A percentile compares a stretch with the other conserved stretches of the same genome.
phyloP scores from a whole-genome alignment of 2,797 vertebrate genomes.

The Thaleichthys pacificus region DNA sequence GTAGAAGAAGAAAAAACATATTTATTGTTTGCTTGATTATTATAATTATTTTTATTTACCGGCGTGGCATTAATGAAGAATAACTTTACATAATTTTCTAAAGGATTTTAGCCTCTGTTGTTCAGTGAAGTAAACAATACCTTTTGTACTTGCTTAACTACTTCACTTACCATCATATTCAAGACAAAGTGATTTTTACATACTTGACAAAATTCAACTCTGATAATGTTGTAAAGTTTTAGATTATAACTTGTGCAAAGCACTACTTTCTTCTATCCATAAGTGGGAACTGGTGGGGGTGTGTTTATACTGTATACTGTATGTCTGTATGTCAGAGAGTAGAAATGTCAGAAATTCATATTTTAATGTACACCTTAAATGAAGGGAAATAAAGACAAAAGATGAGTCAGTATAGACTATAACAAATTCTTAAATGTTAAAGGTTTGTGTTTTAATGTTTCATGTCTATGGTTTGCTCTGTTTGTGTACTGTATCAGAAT shows the following conservation, averaged over 20 bases:
- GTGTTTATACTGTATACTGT: conserved; percentile 47
- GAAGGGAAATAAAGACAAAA: conserved; percentile 48
- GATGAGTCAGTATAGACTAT: conserved; percentile 10
- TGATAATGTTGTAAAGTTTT: conserved; percentile 53
- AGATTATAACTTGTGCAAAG: conserved; percentile 62
- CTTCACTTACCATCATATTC: conserved; percentile 52
- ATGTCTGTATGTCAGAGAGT: conserved; percentile 64
- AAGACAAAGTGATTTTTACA: conserved; percentile 50
- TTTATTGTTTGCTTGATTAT: conserved; percentile 56
- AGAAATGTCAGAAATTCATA: conserved; percentile 49
- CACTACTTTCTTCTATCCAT: conserved; percentile 69
- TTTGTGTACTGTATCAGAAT: conserved; percentile 81
- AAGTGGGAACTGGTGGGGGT: conserved; percentile 52
- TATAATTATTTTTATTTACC: conserved; percentile 65
- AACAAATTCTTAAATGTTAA: conserved; percentile 3
- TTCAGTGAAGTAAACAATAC: conserved; percentile 80
- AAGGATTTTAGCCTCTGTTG: conserved; percentile 81
- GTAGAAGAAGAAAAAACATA: conserved; percentile 58
- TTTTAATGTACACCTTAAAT: conserved; percentile 47
- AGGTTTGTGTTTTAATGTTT: conserved; percentile 25
- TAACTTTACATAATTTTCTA: conserved; percentile 74
- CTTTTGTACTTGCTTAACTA: conserved; percentile 93
- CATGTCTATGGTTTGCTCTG: conserved; percentile 34
- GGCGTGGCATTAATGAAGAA: conserved; percentile 54
- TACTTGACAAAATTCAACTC: conserved; percentile 22